Evolutionary conservation across 2,888 invertebrate species (phyloP).

Genomic region (Trimorus sp.): DNA sequence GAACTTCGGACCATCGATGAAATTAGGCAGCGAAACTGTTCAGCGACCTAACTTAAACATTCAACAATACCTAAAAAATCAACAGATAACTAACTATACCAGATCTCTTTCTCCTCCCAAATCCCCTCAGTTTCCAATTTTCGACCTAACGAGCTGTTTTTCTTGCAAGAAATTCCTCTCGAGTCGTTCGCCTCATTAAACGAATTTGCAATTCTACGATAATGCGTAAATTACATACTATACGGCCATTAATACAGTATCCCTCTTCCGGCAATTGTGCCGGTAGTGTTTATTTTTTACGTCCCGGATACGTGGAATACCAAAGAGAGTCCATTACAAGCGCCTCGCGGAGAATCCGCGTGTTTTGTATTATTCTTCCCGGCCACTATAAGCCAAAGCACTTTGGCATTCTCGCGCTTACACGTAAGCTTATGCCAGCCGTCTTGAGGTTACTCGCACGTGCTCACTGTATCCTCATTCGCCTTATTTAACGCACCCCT

Average conservation of each 20-base stretch:
- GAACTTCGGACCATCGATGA: too few species aligned
- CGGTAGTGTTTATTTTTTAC: slow-evolving; percentile 39
- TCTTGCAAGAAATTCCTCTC: not conserved
- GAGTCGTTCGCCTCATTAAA: not conserved
- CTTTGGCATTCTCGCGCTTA: slow-evolving; percentile 69
- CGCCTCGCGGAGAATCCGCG: slow-evolving; percentile 53
- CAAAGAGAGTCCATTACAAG: slow-evolving; percentile 48
- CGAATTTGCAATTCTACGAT: not conserved
- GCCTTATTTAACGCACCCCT: slow-evolving; percentile 72
- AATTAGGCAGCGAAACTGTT: too few species aligned
- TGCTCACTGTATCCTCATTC: slow-evolving; percentile 67
- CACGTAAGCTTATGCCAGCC: slow-evolving; percentile 47
- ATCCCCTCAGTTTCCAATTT: too few species aligned
- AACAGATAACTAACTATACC: too few species aligned
- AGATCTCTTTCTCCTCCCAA: too few species aligned
- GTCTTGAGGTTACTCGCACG: slow-evolving; percentile 47
- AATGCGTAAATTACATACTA: slow-evolving; percentile 17
- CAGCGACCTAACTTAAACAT: too few species aligned
- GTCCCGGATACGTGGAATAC: slow-evolving; percentile 47
- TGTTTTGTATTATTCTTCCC: slow-evolving; percentile 63
- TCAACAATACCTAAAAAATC: too few species aligned
- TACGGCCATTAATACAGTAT: slow-evolving; percentile 41
- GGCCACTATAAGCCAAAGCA: slow-evolving; percentile 74
- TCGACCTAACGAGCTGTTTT: not conserved
- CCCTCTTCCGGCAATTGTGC: slow-evolving; percentile 38